Percentiles rank a stretch among this genome's conserved stretches.
These are phyloP conservation scores for Pelecanoides urinatrix DNA, from an alignment of 2,113 vertebrate genomes.

Conservation along the genomic window DNA sequence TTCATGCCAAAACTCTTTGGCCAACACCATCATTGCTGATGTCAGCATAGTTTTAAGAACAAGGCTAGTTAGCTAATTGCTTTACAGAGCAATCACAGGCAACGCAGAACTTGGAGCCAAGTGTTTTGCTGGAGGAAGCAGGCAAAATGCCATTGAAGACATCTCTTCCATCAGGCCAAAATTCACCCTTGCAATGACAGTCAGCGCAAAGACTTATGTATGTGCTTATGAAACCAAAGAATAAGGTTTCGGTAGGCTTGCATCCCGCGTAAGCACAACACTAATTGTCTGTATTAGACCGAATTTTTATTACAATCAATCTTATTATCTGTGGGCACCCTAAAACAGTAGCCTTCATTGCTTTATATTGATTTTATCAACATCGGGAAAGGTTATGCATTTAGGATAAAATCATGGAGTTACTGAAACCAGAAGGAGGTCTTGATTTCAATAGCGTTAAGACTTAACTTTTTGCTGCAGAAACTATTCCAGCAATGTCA, in stretches of 20 bases:
- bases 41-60: constrained; percentile 39
- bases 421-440: background rate
- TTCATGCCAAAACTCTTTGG: constrained; percentile 42
- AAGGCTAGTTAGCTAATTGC: constrained; percentile 63
- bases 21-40: constrained; percentile 31
- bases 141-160: background rate
- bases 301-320: background rate
- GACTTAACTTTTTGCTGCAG: background rate
- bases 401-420: background rate
- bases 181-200: background rate
- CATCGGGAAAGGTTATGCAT: background rate
- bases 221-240: background rate
- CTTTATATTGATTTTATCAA: background rate
- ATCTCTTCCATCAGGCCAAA: background rate
- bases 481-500: background rate
- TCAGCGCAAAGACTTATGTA: background rate
- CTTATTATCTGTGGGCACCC: background rate
- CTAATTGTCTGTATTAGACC: background rate
- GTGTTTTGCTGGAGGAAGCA: background rate
- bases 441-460: background rate
- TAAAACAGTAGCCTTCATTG: background rate
- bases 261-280: background rate
- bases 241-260: background rate
- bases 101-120: constrained; percentile 8
- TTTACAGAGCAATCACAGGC: constrained; percentile 16